Base-by-base conservation (phyloP, 2,888 invertebrate genomes). In the Autographa pulchrina region DNA sequence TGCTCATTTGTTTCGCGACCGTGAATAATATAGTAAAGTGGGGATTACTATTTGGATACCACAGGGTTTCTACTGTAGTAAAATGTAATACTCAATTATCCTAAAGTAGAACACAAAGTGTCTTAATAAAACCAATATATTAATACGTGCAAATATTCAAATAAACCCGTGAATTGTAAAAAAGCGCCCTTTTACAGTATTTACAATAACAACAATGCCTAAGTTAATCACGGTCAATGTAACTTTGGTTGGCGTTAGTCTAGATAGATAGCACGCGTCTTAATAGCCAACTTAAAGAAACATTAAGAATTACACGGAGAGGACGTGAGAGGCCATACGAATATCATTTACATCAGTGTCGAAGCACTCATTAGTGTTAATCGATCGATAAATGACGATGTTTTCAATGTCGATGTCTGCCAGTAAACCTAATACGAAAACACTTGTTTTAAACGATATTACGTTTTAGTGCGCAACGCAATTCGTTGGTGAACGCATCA, bases 301-400 rank as follows among this genome's bases (percentile, higher is more conserved):
- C 62, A 58, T 56, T 43, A 60, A 18, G 41, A 48, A n/a, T 5
- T 48, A n/a, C n/a, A 48, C n/a, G 14, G 48, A n/a, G 48, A 6
- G n/a, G 6, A 48, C 8, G 58, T 31, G 13, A 54, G 54, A 56
- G 25, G 25, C 54, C 54, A 25, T 56, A 56, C 54, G 25, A 56
- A 56, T 56, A 25, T 25, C 54, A 25, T 56, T 56, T 25, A 56
- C 54, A 20, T 25, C 25, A 56, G 54, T 25, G 54, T 8, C 54
- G 25, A 20, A 25, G 54, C 3, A 56, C 25, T 56, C 54, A 56
- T 56, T 56, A 56, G 54, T 56, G 54, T 56, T 56, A 56, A 56
- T 56, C 54, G 20, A 25, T 56, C 54, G 54, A 56, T 56, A 25
- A 56, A 56, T 56, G 54, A 56, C 54, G 20, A 13, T 56, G 54